These are phyloP conservation scores for Lethrus apterus DNA, from an alignment of 1,140 invertebrate species.

Conservation along the genomic window DNA sequence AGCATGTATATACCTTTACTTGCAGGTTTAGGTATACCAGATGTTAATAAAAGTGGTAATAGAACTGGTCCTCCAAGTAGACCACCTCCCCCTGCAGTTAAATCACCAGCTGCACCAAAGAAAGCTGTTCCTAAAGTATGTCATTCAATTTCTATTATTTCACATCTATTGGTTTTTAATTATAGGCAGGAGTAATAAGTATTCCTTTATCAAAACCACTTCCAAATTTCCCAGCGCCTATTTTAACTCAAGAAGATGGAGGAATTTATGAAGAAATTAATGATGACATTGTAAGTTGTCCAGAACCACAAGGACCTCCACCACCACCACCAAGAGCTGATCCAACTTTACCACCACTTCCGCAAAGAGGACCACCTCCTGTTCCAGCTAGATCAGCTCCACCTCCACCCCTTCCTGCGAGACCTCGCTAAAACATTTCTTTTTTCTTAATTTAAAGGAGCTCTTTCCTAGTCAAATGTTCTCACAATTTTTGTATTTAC, in stretches of 20 bases:
- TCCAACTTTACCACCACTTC: conserved; percentile 48
- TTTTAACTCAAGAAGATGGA: conserved; percentile 26
- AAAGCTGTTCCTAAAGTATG: conserved; percentile 37
- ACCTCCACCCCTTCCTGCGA: conserved; percentile 64
- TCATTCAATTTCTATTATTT: conserved; percentile 37
- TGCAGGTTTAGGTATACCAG: conserved; percentile 36
- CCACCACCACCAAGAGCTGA: conserved; percentile 57
- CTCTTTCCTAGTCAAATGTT: too few relatives aligned
- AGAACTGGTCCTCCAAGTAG: conserved; percentile 31
- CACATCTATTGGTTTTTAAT: conserved; percentile 17
- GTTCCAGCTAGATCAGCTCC: conserved; percentile 55
- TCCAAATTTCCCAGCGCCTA: conserved; percentile 43
- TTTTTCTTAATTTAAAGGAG: conserved; percentile 1
- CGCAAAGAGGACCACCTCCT: conserved; percentile 50
- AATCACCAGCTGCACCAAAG: conserved; percentile 42
- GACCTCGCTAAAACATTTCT: conserved; percentile 40
- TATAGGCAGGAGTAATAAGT: conserved; percentile 35
- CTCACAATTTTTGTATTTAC: too few relatives aligned
- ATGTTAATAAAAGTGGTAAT: conserved; percentile 31
- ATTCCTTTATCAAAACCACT: conserved; percentile 40
- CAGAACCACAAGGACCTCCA: conserved; percentile 50
- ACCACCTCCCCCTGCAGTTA: conserved; percentile 33
- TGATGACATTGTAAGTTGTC: conserved; percentile 40
- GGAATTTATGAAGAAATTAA: conserved; percentile 51
- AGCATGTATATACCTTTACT: conserved; percentile 2